Conservation (phyloP, 2,113 vertebrate genomes). For the Cariama cristata region DNA sequence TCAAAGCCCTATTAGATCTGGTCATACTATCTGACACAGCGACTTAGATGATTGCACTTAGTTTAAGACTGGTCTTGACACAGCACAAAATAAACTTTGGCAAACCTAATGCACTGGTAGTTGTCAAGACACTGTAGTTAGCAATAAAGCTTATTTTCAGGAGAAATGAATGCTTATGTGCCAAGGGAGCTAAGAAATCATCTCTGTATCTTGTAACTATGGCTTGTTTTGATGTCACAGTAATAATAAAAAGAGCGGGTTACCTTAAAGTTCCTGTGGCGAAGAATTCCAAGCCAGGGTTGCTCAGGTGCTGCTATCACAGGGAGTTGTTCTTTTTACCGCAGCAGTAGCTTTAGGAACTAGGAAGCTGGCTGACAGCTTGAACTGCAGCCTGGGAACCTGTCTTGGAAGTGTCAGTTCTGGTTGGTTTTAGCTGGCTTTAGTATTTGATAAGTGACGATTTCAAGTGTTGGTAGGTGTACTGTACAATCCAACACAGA, state of each 20-base stretch:
- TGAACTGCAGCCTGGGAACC: not conserved
- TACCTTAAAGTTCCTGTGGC: not conserved
- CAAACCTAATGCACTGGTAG: not conserved
- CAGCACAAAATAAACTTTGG: not conserved
- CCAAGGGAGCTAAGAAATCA: not conserved
- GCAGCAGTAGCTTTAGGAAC: not conserved
- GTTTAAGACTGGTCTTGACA: not conserved
- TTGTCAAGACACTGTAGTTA: not conserved
- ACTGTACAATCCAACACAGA: not conserved
- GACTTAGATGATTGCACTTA: not conserved
- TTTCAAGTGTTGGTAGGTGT: not conserved
- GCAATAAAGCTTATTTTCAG: not conserved
- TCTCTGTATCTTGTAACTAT: not conserved
- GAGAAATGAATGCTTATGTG: not conserved
- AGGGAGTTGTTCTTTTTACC: not conserved
- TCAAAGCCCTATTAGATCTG: not conserved
- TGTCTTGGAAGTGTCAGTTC: not conserved
- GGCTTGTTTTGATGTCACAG: not conserved
- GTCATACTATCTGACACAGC: not conserved
- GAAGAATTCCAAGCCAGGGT: not conserved
- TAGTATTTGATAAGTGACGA: not conserved
- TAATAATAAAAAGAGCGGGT: not conserved
- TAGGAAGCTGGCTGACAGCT: not conserved
- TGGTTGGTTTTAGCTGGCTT: not conserved
- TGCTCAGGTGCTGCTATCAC: not conserved